Conservation (phyloP, 2,888 invertebrate genomes). For the Brenthis daphne region DNA sequence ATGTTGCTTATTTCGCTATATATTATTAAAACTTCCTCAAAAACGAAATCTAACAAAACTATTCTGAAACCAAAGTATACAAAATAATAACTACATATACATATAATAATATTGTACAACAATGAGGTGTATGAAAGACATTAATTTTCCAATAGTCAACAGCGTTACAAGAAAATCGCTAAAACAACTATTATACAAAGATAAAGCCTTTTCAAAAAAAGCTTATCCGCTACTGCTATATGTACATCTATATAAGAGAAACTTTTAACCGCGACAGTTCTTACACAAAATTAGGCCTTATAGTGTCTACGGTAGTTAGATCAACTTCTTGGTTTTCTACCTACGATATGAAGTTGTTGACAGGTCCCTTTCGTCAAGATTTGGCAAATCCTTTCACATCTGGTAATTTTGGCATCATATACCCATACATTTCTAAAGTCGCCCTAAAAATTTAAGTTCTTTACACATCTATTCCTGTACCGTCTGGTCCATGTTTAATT, state of each 20-base stretch:
- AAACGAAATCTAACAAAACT: constrained; percentile 32
- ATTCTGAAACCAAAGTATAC: constrained; percentile 41
- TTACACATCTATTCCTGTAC: background rate
- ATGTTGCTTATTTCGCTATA: constrained; percentile 12
- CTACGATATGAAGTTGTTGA: constrained; percentile 76
- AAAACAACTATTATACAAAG: constrained; percentile 52
- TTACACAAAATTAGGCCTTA: constrained; percentile 42
- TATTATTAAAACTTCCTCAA: constrained; percentile 45
- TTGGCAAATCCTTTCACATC: constrained; percentile 64
- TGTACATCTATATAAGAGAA: constrained; percentile 61
- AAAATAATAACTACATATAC: constrained; percentile 44
- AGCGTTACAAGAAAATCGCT: constrained; percentile 53
- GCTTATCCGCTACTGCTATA: constrained; percentile 40
- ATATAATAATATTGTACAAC: constrained; percentile 49
- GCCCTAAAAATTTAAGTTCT: constrained; percentile 2
- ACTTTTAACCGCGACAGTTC: constrained; percentile 54
- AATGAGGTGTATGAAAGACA: constrained; percentile 49
- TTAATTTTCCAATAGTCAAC: constrained; percentile 47
- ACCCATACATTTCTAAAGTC: constrained; percentile 14
- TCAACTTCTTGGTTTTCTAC: constrained; percentile 47
- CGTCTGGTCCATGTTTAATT: constrained; percentile 28
- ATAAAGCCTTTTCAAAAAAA: constrained; percentile 55
- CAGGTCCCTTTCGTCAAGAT: constrained; percentile 69
- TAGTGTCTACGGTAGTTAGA: constrained; percentile 42
- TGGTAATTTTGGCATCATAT: constrained; percentile 61